Base-by-base conservation (phyloP, 2,888 invertebrate species). In the Idaea aversata region DNA sequence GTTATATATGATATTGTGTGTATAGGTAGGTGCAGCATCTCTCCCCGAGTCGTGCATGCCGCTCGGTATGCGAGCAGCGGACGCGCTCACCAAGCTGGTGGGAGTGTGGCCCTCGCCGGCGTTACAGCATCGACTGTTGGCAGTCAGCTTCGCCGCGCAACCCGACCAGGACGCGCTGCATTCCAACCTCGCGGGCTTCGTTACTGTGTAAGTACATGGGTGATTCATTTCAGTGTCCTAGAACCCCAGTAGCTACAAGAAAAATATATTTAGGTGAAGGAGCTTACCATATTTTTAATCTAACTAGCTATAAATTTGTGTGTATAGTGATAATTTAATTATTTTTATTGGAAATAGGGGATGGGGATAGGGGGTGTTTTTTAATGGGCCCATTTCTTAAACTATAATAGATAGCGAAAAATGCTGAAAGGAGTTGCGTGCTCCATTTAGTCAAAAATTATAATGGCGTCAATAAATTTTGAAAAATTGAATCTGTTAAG, bases 1-100 rank as follows among this genome's bases (percentile, higher is more conserved):
- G 61, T 57, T 36, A 25, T n/a, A n/a, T n/a, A n/a, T n/a, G n/a
- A 5, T 59, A 5, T 60, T 59, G 59, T 61, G 25, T 13, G 57
- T 0, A 0, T 72, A 93, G 94, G 97, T 99, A 78, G 98, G 99
- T 13, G 98, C 98, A 0, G 98, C 98, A 0, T 95, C 97, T 0
- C 91, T 99, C 66, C 99, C 99, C 0, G 98, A 97, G 80, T 99
- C 99, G 3, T 98, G 99, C 86, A 96, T 99, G 95, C 99, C 99
- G 0, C 94, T 99, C 67, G 99, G 99, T 63, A 99, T 99, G 98
- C 97, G 97, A 80, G 94, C 93, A 15, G 97, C 97, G 82, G 99
- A 99, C 88, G 98, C 97, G 83, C 94, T 97, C 70, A 98, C 98
- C 0, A 98, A 98, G 91, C 93, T 99, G 64, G 98, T 99, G 38